A percentile compares a stretch with the other conserved stretches of the same genome.
Conservation (phyloP, 2,113 vertebrate genomes). For the Leptobrachium ailaonicum region DNA sequence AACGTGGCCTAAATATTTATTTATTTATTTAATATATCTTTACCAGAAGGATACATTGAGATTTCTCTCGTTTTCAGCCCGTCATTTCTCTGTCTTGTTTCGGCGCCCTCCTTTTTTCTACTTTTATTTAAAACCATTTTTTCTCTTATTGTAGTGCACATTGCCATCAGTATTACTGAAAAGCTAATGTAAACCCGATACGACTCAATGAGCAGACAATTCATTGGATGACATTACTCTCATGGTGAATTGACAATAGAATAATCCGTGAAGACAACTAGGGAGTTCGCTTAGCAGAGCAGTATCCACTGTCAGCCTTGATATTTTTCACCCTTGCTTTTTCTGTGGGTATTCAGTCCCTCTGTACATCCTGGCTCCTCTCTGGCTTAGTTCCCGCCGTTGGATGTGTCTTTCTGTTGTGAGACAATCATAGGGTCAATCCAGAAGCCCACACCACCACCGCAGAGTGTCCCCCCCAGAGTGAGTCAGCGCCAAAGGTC, state of each 20-base stretch:
- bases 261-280: constrained; percentile 1
- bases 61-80: too few relatives aligned
- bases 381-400: constrained; percentile 51
- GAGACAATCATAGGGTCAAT: constrained; percentile 53
- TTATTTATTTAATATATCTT: too few relatives aligned
- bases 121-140: too few relatives aligned
- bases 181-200: background rate
- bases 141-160: too few relatives aligned
- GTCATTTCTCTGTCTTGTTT: too few relatives aligned
- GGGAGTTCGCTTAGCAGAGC: constrained; percentile 4
- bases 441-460: constrained; percentile 54
- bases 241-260: constrained; percentile 7
- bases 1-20: too few relatives aligned
- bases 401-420: constrained; percentile 54
- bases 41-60: too few relatives aligned
- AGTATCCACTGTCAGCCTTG: constrained; percentile 43
- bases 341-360: constrained; percentile 48
- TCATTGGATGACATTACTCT: background rate
- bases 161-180: too few relatives aligned
- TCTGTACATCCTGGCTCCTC: constrained; percentile 51
- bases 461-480: constrained; percentile 51
- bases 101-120: too few relatives aligned
- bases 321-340: constrained; percentile 37
- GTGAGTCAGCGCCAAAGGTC: constrained; percentile 53
- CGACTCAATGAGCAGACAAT: background rate